Conservation (phyloP, 2,113 vertebrate genomes). For the Okapia johnstoni region DNA sequence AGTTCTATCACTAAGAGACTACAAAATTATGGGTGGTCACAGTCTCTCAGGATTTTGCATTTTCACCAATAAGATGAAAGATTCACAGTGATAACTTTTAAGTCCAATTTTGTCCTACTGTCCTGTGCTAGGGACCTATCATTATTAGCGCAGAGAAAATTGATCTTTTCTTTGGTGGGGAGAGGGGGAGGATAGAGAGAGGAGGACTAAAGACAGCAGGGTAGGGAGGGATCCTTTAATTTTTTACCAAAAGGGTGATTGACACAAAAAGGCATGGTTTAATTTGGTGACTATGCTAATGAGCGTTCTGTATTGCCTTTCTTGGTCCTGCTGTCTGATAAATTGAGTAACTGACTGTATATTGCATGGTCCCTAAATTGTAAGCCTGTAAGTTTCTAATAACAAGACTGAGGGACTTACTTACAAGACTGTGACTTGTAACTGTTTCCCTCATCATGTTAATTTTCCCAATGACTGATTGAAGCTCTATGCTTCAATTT, state of each 20-base stretch:
- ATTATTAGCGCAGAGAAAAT: neutral
- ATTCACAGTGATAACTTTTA: neutral
- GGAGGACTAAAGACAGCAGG: neutral
- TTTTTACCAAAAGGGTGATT: neutral
- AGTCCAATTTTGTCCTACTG: neutral
- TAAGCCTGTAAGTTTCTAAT: neutral
- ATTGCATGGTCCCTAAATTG: neutral
- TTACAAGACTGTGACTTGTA: neutral
- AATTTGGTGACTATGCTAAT: neutral
- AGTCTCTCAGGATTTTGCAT: neutral
- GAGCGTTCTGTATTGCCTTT: neutral
- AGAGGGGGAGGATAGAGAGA: rapidly evolving
- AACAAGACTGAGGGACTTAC: neutral
- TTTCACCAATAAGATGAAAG: neutral
- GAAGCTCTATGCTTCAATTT: neutral
- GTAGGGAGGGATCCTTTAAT: neutral
- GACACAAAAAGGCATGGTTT: neutral
- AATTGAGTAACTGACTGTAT: too few species aligned
- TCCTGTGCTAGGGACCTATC: neutral
- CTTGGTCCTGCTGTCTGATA: neutral
- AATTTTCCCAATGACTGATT: neutral
- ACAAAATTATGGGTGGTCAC: neutral
- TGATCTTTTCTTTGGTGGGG: neutral
- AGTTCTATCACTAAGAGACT: neutral
- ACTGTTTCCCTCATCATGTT: neutral